Evolutionary conservation across 2,888 invertebrate species (phyloP).

Genomic region (Sicus ferrugineus): DNA sequence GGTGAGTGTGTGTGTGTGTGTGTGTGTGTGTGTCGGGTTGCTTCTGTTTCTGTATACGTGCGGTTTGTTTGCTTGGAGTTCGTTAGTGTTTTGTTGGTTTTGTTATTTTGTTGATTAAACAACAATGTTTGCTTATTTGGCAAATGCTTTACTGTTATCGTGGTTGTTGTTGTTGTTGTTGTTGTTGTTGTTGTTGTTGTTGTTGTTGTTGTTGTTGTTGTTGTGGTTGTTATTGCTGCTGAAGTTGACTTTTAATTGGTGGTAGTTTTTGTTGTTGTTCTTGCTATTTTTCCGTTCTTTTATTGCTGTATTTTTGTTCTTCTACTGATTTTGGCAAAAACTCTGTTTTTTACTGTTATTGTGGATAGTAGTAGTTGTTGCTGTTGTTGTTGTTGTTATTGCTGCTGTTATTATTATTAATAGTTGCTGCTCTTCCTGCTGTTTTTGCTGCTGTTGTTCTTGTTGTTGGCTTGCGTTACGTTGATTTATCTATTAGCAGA

Average conservation of each 20-base stretch:
- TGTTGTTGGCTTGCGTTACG: neutral
- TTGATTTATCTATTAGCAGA: neutral
- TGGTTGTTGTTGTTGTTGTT: conserved; percentile 2
- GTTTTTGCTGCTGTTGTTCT: too few species aligned
- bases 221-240: too few species aligned
- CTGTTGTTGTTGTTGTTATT: too few species aligned
- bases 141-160: neutral
- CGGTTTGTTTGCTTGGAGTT: conserved; percentile 11
- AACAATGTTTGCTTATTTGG: conserved; percentile 22
- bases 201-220: too few species aligned
- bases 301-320: neutral
- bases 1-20: neutral
- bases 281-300: neutral
- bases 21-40: neutral
- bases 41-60: neutral
- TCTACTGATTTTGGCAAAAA: too few species aligned
- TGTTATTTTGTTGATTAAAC: conserved; percentile 28
- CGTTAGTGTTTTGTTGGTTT: conserved; percentile 15
- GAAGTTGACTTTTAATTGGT: too few species aligned
- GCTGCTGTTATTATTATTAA: too few species aligned
- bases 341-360: neutral
- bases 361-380: too few species aligned
- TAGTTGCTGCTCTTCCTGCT: too few species aligned
- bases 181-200: conserved; percentile 17
- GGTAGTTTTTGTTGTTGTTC: too few species aligned